Evolutionary conservation across 2,888 invertebrate species (phyloP), one percentile per base, ranked within the genome.

Genomic region (Apodemia zela): DNA sequence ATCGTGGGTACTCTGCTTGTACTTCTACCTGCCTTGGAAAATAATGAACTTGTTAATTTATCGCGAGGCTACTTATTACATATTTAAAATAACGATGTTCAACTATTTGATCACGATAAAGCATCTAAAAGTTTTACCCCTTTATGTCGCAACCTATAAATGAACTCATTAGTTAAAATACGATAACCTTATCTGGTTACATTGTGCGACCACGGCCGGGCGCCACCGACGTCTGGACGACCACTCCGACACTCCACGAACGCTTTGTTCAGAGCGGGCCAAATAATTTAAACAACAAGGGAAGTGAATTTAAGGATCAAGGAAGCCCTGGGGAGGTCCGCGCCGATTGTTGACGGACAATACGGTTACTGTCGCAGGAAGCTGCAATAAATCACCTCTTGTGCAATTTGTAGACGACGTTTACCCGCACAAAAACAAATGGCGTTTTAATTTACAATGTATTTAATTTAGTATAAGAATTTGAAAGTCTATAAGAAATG

Each of bases 201-300:
- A 57, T 57, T 57, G 57, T 29, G 29, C 25, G 29, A 57, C 25
- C 5, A 25, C 3, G 29, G 7, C 5, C 29, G 57, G 57, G 57
- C 57, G 57, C 57, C 57, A 15, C 57, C 57, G 29, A n/a, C 29
- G n/a, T n/a, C 57, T 25, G 25, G 57, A 57, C 57, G 57, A 57
- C 25, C 8, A 15, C 25, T 57, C 15, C 18, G 6, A 51, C 51
- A 57, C 25, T n/a, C 18, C 13, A 54, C 5, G 25, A 21, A 25
- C 5, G 54, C 54, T 54, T 54, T 54, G 54, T 54, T 54, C 7
- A 8, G 8, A 8, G 47, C 17, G 25, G 15, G 3, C 25, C 7
- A 54, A 21, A 54, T 10, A 54, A 10, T 47, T n/a, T 17, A 2
- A 17, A 10, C n/a, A 10, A 51, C 5, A 54, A 51, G 25, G 15